These are phyloP conservation scores for Cranoglanis bouderius DNA, from an alignment of 2,113 vertebrate genomes.

Conservation along the genomic window DNA sequence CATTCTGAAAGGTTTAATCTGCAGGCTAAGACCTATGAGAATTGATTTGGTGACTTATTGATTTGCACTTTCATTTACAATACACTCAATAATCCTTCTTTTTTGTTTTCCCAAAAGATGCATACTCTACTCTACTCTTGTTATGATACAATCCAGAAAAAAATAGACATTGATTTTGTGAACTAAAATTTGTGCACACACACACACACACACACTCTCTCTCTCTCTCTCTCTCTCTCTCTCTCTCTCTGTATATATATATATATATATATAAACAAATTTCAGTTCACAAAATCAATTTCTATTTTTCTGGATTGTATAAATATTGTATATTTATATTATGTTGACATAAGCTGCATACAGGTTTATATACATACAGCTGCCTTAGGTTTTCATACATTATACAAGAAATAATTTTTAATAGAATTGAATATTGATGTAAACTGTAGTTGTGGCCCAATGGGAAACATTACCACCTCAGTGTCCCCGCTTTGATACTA, in stretches of 20 bases:
- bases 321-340: too few relatives aligned
- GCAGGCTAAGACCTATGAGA: not conserved
- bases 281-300: too few relatives aligned
- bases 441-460: not conserved
- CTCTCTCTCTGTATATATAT: too few relatives aligned
- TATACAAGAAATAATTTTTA: not conserved
- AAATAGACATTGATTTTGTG: not conserved
- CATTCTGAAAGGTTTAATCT: conserved; percentile 23
- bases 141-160: not conserved
- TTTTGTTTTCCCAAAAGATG: not conserved
- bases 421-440: not conserved
- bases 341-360: not conserved
- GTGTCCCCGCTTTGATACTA: not conserved
- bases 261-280: too few relatives aligned
- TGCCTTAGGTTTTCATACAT: not conserved
- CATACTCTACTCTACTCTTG: not conserved
- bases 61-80: conserved; percentile 3
- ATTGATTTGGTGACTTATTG: conserved; percentile 22
- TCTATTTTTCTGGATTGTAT: too few relatives aligned
- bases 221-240: too few relatives aligned
- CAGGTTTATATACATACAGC: too few relatives aligned
- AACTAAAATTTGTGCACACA: not conserved
- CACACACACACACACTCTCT: too few relatives aligned
- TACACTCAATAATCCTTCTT: not conserved
- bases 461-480: not conserved